Evolutionary conservation across 2,797 vertebrate genomes (phyloP).

Genomic region (Somateria mollissima): DNA sequence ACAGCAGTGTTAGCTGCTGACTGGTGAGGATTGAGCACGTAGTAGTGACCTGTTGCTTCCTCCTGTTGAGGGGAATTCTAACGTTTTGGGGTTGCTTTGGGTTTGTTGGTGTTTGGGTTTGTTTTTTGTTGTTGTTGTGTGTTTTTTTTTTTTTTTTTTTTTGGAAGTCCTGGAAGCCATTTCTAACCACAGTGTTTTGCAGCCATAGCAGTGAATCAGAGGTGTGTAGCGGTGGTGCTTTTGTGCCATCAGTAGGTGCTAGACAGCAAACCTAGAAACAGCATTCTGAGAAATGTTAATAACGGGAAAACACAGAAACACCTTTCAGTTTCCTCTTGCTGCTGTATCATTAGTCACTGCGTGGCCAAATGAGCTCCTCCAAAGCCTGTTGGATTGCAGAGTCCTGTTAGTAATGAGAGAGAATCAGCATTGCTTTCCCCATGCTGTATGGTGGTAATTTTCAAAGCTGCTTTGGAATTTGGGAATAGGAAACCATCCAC

Average conservation of each 20-base stretch:
- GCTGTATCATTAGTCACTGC: neutral
- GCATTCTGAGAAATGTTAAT: neutral
- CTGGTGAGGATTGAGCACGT: fast-evolving
- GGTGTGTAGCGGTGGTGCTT: neutral
- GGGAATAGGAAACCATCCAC: neutral
- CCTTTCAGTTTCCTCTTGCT: neutral
- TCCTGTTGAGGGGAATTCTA: neutral
- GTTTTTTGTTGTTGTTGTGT: no score
- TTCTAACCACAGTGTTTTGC: neutral
- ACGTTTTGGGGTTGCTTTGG: neutral
- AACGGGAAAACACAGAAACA: neutral
- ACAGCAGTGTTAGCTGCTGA: neutral
- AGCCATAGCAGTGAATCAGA: neutral
- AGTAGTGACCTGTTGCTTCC: neutral
- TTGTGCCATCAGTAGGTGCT: neutral
- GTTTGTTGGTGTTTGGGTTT: no score
- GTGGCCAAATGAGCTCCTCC: neutral
- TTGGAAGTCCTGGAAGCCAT: neutral
- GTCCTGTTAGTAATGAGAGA: neutral
- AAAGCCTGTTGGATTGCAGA: neutral
- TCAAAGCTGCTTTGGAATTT: constrained; percentile 2
- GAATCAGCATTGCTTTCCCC: neutral
- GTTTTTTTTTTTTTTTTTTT: neutral
- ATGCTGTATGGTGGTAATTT: neutral
- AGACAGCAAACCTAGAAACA: neutral